A percentile compares a stretch with the other conserved stretches of the same genome.
phyloP scores from a whole-genome alignment of 2,888 invertebrate genomes.

The Chydorus sphaericus region DNA sequence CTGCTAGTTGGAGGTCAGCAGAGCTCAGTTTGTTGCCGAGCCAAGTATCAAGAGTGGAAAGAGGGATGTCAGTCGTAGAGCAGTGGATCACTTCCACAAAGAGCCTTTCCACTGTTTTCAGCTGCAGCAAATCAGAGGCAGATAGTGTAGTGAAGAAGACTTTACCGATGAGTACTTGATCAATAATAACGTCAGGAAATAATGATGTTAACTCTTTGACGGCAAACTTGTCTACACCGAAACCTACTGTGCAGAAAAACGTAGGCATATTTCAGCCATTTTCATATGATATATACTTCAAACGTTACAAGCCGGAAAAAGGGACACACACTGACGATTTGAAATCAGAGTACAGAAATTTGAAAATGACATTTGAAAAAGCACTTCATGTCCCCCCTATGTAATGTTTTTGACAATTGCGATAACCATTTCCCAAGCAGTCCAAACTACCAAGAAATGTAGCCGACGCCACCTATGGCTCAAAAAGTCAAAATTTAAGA shows the following conservation, averaged over 20 bases:
- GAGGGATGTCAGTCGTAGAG: background rate
- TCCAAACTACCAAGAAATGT: too few species aligned
- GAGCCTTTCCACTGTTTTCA: constrained; percentile 13
- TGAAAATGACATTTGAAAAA: too few species aligned
- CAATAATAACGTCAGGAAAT: background rate
- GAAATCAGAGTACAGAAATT: too few species aligned
- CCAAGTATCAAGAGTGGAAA: background rate
- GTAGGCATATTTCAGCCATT: background rate
- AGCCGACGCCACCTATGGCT: too few species aligned
- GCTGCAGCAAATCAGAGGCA: background rate
- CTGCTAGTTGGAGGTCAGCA: background rate
- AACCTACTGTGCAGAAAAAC: constrained; percentile 14
- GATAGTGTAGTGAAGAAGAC: background rate
- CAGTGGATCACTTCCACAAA: constrained; percentile 12
- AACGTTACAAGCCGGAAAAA: too few species aligned
- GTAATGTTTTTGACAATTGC: too few species aligned
- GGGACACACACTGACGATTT: too few species aligned
- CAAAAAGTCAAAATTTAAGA: too few species aligned
- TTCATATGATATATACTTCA: too few species aligned
- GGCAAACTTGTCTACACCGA: constrained; percentile 10
- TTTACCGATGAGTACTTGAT: constrained; percentile 1
- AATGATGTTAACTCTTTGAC: constrained; percentile 1
- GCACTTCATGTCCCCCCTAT: too few species aligned
- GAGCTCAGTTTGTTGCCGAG: background rate
- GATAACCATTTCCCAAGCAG: too few species aligned